Conservation (phyloP, 2,113 vertebrate genomes). For the Psephotus haematonotus region DNA sequence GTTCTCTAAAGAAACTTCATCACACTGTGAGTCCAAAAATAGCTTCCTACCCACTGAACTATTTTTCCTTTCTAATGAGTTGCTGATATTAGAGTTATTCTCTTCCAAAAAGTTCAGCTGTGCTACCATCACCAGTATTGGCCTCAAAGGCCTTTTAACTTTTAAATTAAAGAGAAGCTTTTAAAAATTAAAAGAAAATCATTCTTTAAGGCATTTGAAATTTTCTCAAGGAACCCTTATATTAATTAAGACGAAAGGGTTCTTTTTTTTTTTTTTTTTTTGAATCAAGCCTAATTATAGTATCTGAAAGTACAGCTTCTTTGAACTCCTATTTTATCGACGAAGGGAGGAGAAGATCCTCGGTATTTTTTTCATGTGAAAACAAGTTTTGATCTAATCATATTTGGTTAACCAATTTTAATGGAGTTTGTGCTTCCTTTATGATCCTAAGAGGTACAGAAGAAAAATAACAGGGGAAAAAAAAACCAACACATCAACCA, state of each 20-base stretch:
- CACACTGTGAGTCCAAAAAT: background rate
- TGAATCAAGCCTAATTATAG: constrained; percentile 45
- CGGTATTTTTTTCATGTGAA: background rate
- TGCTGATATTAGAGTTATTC: background rate
- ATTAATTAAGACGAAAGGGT: constrained; percentile 26
- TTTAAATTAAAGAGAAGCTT: constrained; percentile 9
- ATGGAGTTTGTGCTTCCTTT: background rate
- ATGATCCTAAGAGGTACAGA: background rate
- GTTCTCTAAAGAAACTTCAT: background rate
- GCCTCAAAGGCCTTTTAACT: constrained; percentile 32
- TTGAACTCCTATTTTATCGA: constrained; percentile 4
- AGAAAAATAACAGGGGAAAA: background rate
- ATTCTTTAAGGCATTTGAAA: background rate
- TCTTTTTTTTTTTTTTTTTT: background rate
- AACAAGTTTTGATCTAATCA: constrained; percentile 24
- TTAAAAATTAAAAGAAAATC: constrained; percentile 16
- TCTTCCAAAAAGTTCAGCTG: background rate
- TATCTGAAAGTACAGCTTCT: background rate
- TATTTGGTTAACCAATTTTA: background rate
- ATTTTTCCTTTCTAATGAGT: background rate
- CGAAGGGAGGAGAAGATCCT: background rate
- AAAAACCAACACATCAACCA: background rate
- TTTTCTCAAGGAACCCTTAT: constrained; percentile 14
- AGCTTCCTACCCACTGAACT: background rate
- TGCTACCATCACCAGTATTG: background rate